Base-by-base conservation (phyloP, 1,140 invertebrate species). In the Eupeodes corollae region DNA sequence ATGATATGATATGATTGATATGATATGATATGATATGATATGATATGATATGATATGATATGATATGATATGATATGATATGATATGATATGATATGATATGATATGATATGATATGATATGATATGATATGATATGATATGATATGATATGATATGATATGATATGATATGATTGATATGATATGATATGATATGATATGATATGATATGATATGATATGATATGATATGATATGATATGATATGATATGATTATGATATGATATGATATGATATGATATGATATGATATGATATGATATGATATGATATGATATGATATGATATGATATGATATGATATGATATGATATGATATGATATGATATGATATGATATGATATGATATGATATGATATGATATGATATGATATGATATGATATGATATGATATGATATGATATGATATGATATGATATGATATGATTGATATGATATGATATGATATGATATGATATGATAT, bases 251-350 rank as follows among this genome's bases (percentile, higher is more conserved):
- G 42, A 52, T n/a, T 52, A 47, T 50, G 51, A 51, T 52, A 42
- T 50, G 51, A 52, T 52, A 47, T 50, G 48, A 52, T 52, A 46
- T 50, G 48, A 51, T 52, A 40, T 50, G 42, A 52, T 52, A 46
- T 38, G 51, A 51, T 46, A 51, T 45, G 48, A 46, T 38, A 52
- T 50, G 51, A 46, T 40, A 46, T 50, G 51, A 51, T 46, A 51
- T 50, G 42, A 51, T 46, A 51, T 46, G 37, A 47, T 47, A 52
- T 43, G 42, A 50, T 44, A 49, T 46, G 44, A 48, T 48, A 50
- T 48, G 46, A 50, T 50, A 51, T 41, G 33, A 50, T 49, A 51
- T 49, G 32, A 44, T 49, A 51, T 34, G 33, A 10, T 9, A 34
- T 34, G 33, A 10, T 9, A 34, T 34, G 33, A 10, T 9, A 34